Conservation (phyloP, 2,888 invertebrate genomes). For the Heliconius hortense region DNA sequence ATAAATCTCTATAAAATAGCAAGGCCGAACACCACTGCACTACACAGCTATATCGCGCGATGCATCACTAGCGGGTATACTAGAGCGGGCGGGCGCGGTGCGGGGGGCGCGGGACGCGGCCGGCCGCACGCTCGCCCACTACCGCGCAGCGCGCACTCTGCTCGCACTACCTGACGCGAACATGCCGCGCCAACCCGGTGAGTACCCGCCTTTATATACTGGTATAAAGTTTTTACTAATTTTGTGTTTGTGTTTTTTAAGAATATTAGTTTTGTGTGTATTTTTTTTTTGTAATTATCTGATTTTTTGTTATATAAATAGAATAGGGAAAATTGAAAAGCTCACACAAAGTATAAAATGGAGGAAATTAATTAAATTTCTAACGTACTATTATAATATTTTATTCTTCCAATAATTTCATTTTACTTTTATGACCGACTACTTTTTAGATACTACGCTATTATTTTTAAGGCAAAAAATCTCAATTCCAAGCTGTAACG, state of each 20-base stretch:
- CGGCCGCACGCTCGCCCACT: slow-evolving; percentile 71
- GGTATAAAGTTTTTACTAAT: not conserved
- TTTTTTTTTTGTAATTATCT: not conserved
- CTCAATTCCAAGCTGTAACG: not conserved
- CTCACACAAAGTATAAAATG: not conserved
- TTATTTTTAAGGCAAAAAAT: not conserved
- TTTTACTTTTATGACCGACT: too few species aligned
- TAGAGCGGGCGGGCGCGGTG: slow-evolving; percentile 91
- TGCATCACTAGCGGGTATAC: slow-evolving; percentile 87
- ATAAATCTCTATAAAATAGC: slow-evolving; percentile 48
- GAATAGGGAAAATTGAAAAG: not conserved
- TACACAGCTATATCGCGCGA: slow-evolving; percentile 91
- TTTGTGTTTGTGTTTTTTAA: not conserved
- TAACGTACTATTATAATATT: not conserved
- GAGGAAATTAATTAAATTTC: not conserved
- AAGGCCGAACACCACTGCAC: slow-evolving; percentile 89
- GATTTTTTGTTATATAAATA: not conserved
- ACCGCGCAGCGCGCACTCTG: slow-evolving; percentile 67
- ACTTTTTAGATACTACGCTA: too few species aligned
- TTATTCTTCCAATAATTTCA: not conserved
- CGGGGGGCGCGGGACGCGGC: slow-evolving; percentile 90
- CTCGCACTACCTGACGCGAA: slow-evolving; percentile 63
- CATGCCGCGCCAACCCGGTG: slow-evolving; percentile 66
- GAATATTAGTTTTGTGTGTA: not conserved
- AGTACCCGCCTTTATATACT: slow-evolving; percentile 45